Evolutionary conservation across 1,140 invertebrate genomes (phyloP), one percentile per base, ranked within the genome.

Genomic region (Maniola jurtina): DNA sequence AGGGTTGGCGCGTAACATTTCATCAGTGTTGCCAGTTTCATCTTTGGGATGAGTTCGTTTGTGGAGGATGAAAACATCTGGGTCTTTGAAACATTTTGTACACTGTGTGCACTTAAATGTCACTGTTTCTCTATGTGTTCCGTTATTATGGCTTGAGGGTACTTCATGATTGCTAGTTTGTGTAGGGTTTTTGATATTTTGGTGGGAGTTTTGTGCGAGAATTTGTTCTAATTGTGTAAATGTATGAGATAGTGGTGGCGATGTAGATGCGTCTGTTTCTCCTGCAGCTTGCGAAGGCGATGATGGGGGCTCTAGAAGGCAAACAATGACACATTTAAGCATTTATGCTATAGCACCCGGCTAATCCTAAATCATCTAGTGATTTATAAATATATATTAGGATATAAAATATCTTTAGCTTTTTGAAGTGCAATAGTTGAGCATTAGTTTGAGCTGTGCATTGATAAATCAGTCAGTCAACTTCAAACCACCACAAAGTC

Each of bases 11-110:
- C 71, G 79, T 13, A 88, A 64, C 10, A 80, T 87, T 58, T 86
- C 77, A 38, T 80, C 66, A 16, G 69, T 70, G 35, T 76, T 73
- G 7, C 62, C 15, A 42, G 66, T 61, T 6, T 78, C 73, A 42
- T 35, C 62, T 62, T 69, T 68, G n/a, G 63, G 62, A 52, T 83
- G 87, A 7, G 50, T 75, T 25, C 87, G 57, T 70, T 81, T 79
- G 38, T 89, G 87, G 10, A 89, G 35, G n/a, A 82, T n/a, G 14
- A 83, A 87, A 0, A 89, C 86, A 45, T 89, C 86, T 0, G 84
- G 84, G 34, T 89, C 87, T 72, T 89, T 89, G 34, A 88, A 89
- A 52, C 84, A 87, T 68, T 85, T 89, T 0, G 79, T 79, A 57
- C 87, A 89, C 58, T 84, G 79, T 10, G 70, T 61, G 47, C 87